Conservation (phyloP, 1,140 invertebrate species). For the Leucophenga varia region DNA sequence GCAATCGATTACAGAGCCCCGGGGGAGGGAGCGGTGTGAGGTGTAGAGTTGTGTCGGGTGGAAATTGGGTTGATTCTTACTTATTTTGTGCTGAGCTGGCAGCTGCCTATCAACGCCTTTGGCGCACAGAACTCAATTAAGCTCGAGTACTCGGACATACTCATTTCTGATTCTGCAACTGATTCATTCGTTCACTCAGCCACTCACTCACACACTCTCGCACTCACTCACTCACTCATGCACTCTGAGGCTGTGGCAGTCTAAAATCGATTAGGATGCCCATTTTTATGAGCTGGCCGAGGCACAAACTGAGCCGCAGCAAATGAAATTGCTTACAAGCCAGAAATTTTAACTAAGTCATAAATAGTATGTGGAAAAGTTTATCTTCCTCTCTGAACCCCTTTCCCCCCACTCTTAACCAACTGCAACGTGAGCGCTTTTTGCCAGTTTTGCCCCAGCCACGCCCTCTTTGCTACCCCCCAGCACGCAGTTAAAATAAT, state of each 20-base stretch:
- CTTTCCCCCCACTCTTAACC: constrained; percentile 14
- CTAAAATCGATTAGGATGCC: constrained; percentile 40
- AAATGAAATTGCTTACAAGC: constrained; percentile 42
- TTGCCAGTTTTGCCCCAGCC: constrained; percentile 23
- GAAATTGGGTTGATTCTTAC: constrained; percentile 8
- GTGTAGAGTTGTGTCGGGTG: no score
- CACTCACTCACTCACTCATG: constrained; percentile 1
- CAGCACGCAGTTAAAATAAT: constrained; percentile 47
- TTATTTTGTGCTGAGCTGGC: constrained; percentile 29
- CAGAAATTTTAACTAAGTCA: constrained; percentile 48
- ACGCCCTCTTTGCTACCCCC: background rate
- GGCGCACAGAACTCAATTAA: constrained; percentile 38
- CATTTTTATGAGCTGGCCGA: constrained; percentile 35
- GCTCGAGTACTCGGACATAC: constrained; percentile 21
- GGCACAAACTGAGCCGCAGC: constrained; percentile 18
- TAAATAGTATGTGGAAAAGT: constrained; percentile 32
- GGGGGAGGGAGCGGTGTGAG: no score
- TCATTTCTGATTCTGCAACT: no score
- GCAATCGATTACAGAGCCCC: no score
- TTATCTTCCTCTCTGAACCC: no score
- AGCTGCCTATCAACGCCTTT: constrained; percentile 19
- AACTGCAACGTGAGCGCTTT: constrained; percentile 47
- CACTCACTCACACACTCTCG: constrained; percentile 2
- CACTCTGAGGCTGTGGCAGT: background rate
- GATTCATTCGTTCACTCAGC: constrained; percentile 17